Conservation (phyloP, 2,797 vertebrate genomes). For the Anas bernieri region DNA sequence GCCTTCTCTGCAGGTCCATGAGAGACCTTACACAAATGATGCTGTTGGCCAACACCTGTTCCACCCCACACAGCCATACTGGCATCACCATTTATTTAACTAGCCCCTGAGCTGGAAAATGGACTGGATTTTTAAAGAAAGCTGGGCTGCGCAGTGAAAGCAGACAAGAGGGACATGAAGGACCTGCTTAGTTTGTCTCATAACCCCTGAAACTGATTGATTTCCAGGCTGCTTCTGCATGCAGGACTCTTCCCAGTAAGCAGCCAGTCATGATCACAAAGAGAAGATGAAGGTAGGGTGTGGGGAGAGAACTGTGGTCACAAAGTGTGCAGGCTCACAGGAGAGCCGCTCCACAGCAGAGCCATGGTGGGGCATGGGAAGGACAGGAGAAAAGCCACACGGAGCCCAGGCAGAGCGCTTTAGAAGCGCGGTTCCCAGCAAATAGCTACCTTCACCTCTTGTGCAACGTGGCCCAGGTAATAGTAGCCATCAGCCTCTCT, state of each 20-base stretch:
- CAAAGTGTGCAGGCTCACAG: background rate
- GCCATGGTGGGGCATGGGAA: background rate
- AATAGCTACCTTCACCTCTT: constrained; percentile 37
- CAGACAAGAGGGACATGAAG: background rate
- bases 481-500: constrained; percentile 71
- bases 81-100: background rate
- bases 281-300: background rate
- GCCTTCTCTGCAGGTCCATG: background rate
- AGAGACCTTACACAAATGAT: background rate
- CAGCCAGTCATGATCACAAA: background rate
- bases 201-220: background rate
- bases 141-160: background rate
- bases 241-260: background rate
- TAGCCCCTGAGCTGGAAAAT: background rate
- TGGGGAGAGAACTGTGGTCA: background rate
- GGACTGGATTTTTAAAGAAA: background rate
- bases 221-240: background rate
- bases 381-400: background rate
- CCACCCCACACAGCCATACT: background rate
- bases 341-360: background rate
- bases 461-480: constrained; percentile 66
- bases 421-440: background rate
- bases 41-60: background rate
- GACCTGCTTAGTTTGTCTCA: background rate
- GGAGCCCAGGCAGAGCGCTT: background rate